Base-by-base conservation (phyloP, 2,888 invertebrate species). In the Lepas anatifera region DNA sequence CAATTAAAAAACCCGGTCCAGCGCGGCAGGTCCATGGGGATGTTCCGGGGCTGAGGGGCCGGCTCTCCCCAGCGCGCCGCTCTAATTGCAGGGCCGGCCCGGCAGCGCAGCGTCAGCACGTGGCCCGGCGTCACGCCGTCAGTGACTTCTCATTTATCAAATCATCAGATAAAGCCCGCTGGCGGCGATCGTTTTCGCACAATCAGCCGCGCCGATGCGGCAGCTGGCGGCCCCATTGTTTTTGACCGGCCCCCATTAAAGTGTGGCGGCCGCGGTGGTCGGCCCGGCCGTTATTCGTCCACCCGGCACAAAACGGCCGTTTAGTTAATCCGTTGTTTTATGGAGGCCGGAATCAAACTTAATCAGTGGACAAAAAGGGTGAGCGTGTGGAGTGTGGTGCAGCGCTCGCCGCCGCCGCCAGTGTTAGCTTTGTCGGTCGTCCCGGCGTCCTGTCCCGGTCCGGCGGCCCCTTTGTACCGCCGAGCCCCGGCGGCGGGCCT, bases 371-470 rank as follows among this genome's bases (percentile, higher is more conserved):
- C 32, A 58, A 58, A 58, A 58, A 58, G 58, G 7, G n/a, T n/a
- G n/a, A 32, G 35, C 35, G 58, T 18, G 29, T 22, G 58, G 29
- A 32, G 32, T 35, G 32, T 86, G 43, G 81, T 81, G 70, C 81
- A 79, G 1, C 74, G 75, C 71, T 81, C 80, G 74, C 81, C 32
- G 3, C 25, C 48, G 48, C 7, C 25, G 25, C 2, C 18, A 13
- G 16, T 13, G 43, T 18, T 18, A 25, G 48, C 25, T 25, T 48
- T 48, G 48, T 48, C 48, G 48, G 25, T 11, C 25, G 48, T 10
- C n/a, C 16, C 48, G 4, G 48, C 16, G 10, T 7, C 48, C 52
- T 11, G 29, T 18, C 3, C 29, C 11, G 52, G 29, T 16, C 16
- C 22, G 16, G 52, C 29, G 52, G 25, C 3, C 52, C 29, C n/a